Evolutionary conservation across 2,888 invertebrate species (phyloP).

Genomic region (Sinodicranocentrus sp.): DNA sequence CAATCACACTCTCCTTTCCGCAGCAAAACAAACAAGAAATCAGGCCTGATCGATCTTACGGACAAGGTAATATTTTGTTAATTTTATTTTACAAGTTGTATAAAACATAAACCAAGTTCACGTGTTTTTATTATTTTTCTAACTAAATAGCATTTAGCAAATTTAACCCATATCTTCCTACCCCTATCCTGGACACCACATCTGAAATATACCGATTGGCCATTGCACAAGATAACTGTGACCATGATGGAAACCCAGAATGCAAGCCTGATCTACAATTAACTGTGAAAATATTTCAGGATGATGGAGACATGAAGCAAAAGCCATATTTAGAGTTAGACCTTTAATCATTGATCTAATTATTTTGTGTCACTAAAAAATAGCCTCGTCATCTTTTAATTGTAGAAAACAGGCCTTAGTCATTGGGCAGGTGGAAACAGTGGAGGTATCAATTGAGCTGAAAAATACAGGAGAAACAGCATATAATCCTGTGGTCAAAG

Average conservation of each 20-base stretch:
- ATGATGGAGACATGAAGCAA: not conserved
- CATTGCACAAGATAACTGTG: constrained; percentile 44
- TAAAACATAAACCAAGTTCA: not conserved
- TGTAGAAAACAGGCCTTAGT: no score
- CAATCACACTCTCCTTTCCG: not conserved
- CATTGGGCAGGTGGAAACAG: not conserved
- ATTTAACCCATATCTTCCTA: constrained; percentile 27
- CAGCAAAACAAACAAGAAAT: not conserved
- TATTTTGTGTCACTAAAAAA: no score
- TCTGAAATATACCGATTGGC: not conserved
- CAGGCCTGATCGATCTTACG: not conserved
- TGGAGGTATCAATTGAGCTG: not conserved
- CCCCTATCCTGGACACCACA: constrained; percentile 7
- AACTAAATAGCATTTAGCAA: not conserved
- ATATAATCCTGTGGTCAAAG: constrained; percentile 12
- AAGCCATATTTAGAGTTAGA: no score
- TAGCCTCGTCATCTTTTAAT: no score
- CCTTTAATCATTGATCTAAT: no score
- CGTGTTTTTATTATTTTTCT: not conserved
- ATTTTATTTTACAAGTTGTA: not conserved
- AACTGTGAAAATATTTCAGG: not conserved
- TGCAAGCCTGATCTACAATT: constrained; percentile 44
- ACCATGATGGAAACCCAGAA: not conserved
- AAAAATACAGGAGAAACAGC: constrained; percentile 37
- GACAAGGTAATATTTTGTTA: not conserved